Percentiles rank a stretch among this genome's conserved stretches.
phyloP scores from a whole-genome alignment of 2,113 vertebrate species.

The Nyctereutes procyonoides region DNA sequence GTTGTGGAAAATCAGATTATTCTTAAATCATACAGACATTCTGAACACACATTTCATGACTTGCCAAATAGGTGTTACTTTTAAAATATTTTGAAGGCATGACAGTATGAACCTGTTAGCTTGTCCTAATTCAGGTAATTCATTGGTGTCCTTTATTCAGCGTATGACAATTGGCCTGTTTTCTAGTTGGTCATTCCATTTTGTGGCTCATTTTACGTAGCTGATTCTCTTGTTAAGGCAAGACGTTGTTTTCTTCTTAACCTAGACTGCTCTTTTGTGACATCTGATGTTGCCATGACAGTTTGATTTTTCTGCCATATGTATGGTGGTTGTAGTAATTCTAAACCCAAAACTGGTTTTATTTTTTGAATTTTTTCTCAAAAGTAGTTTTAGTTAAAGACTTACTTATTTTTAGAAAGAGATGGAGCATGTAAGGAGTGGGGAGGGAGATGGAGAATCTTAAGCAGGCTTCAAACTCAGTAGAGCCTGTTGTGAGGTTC shows the following conservation, averaged over 20 bases:
- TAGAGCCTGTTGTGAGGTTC: neutral
- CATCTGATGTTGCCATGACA: conserved; percentile 32
- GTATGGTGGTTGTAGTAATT: conserved; percentile 31
- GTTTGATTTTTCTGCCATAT: neutral
- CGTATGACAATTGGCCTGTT: neutral
- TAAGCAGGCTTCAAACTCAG: neutral
- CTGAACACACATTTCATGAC: neutral
- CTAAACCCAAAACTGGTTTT: conserved; percentile 24
- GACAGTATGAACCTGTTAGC: neutral
- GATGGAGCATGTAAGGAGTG: neutral
- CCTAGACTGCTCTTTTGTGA: conserved; percentile 19
- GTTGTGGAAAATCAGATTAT: neutral
- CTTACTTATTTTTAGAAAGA: neutral
- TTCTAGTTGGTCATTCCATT: neutral
- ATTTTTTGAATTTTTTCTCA: neutral
- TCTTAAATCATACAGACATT: neutral
- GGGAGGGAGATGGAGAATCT: neutral
- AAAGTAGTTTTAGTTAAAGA: conserved; percentile 47
- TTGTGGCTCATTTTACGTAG: neutral
- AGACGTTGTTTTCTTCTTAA: neutral
- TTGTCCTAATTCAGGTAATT: conserved; percentile 25
- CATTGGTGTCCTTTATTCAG: neutral
- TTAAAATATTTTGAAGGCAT: conserved; percentile 49
- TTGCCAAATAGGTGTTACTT: conserved; percentile 52
- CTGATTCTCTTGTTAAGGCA: neutral